phyloP scores from a whole-genome alignment of 1,140 invertebrate genomes.

The Bombus confusus region DNA sequence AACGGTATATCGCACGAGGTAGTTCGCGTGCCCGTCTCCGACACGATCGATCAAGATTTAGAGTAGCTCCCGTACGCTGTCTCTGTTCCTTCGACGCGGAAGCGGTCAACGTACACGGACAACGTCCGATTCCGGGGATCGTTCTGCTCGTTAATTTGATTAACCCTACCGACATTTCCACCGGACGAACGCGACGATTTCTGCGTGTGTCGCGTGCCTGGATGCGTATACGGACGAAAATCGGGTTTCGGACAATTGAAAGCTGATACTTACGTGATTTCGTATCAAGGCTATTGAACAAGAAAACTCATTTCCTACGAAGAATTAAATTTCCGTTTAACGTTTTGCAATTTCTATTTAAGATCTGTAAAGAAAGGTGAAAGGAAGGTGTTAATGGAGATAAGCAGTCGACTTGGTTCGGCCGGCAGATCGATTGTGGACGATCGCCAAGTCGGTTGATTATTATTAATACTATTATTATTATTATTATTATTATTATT shows the following conservation, averaged over 20 bases:
- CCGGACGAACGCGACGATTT: constrained; percentile 47
- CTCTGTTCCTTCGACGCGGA: background rate
- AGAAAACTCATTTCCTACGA: no score
- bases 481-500: constrained; percentile 5
- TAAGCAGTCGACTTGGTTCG: background rate
- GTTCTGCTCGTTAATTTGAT: constrained; percentile 65
- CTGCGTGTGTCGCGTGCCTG: constrained; percentile 14
- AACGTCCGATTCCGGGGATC: constrained; percentile 13
- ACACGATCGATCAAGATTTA: constrained; percentile 29
- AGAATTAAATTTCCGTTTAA: background rate
- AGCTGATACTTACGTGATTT: background rate
- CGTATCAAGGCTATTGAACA: background rate
- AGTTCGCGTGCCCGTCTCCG: constrained; percentile 2
- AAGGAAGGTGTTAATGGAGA: background rate
- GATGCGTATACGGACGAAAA: background rate
- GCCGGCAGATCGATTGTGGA: constrained; percentile 36
- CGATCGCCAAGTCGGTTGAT: constrained; percentile 48
- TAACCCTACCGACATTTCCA: constrained; percentile 69
- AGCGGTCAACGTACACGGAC: constrained; percentile 1
- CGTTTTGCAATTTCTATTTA: background rate
- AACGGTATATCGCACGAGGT: background rate
- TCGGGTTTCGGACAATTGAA: background rate
- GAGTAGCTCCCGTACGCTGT: background rate
- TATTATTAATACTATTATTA: constrained; percentile 29
- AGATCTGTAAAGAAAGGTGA: background rate